phyloP scores from a whole-genome alignment of 2,113 vertebrate species.

The Motacilla tschutschensis region DNA sequence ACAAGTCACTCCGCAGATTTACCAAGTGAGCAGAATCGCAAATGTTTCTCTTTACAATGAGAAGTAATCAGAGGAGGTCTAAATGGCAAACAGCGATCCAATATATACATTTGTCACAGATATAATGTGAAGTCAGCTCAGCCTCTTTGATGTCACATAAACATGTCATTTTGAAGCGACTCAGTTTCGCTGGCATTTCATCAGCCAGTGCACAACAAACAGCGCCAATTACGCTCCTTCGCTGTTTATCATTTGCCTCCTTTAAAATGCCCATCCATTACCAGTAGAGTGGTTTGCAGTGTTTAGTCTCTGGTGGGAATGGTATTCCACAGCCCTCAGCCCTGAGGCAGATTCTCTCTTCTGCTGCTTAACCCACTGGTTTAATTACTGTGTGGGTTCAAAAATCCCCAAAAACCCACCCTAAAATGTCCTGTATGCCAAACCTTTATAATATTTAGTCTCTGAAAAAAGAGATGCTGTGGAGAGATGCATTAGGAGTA shows the following conservation, averaged over 20 bases:
- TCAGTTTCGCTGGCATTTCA: constrained; percentile 62
- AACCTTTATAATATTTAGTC: constrained; percentile 4
- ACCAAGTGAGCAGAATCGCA: constrained; percentile 57
- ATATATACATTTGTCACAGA: constrained; percentile 70
- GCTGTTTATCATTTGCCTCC: constrained; percentile 50
- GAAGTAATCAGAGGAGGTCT: constrained; percentile 61
- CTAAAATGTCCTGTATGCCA: neutral
- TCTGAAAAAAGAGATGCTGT: neutral
- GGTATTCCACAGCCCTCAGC: constrained; percentile 42
- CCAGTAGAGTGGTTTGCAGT: constrained; percentile 48
- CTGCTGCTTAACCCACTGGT: neutral
- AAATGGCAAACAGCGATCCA: constrained; percentile 60
- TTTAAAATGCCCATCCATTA: constrained; percentile 54
- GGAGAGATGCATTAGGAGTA: accelerated
- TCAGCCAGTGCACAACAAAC: constrained; percentile 53
- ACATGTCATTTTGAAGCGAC: constrained; percentile 68
- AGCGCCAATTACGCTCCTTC: constrained; percentile 18
- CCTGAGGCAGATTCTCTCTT: constrained; percentile 29
- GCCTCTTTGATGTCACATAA: constrained; percentile 66
- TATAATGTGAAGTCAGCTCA: constrained; percentile 61
- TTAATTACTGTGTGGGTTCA: constrained; percentile 9
- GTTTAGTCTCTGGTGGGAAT: constrained; percentile 62
- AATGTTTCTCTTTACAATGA: constrained; percentile 67
- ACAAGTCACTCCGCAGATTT: constrained; percentile 60
- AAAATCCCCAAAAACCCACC: neutral